phyloP scores from a whole-genome alignment of 2,888 invertebrate genomes.

The Operophtera brumata region DNA sequence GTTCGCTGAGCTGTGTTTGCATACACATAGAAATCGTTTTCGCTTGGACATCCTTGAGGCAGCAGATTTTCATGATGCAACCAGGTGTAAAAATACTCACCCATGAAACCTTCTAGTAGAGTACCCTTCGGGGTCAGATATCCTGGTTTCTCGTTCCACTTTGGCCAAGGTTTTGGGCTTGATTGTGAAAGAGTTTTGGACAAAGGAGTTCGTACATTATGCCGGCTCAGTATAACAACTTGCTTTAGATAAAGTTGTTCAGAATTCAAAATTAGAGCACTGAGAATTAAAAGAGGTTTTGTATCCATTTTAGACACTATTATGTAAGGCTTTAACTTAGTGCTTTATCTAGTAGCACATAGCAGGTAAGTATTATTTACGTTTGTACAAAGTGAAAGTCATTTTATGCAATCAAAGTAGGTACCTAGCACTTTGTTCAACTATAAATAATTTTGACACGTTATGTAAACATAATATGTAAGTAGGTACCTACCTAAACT shows the following conservation, averaged over 20 bases:
- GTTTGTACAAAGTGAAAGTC: neutral
- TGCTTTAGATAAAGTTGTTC: conserved; percentile 40
- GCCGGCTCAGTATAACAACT: conserved; percentile 61
- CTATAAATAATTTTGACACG: neutral
- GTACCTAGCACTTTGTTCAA: neutral
- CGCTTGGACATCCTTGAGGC: conserved; percentile 45
- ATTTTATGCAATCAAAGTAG: neutral
- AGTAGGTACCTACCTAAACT: neutral
- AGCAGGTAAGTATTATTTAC: too few species aligned
- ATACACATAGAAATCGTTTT: conserved; percentile 59
- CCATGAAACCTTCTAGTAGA: conserved; percentile 61
- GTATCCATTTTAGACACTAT: conserved; percentile 10
- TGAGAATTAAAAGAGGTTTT: conserved; percentile 12
- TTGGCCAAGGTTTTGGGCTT: conserved; percentile 58
- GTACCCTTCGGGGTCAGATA: conserved; percentile 59
- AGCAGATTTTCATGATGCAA: conserved; percentile 48
- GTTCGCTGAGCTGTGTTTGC: conserved; percentile 65
- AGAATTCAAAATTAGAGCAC: conserved; percentile 21
- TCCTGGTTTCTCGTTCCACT: conserved; percentile 56
- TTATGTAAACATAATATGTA: neutral
- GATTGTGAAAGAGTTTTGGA: conserved; percentile 49
- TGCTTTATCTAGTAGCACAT: too few species aligned
- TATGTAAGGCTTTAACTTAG: neutral
- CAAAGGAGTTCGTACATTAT: conserved; percentile 62
- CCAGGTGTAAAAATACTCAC: conserved; percentile 52